Evolutionary conservation across 2,113 vertebrate species (phyloP).

Genomic region (Xenopus laevis): DNA sequence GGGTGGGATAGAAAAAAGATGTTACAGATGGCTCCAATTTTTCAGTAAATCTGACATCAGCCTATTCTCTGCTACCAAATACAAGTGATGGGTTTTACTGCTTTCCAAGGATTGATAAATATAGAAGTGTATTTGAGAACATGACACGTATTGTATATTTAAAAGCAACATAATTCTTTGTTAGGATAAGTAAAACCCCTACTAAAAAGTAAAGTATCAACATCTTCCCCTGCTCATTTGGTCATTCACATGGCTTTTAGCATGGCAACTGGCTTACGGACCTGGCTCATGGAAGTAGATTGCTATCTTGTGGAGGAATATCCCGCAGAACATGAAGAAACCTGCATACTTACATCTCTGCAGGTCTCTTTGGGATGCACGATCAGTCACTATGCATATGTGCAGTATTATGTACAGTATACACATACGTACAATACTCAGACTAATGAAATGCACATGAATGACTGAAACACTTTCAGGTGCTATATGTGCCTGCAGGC

Average conservation of each 20-base stretch:
- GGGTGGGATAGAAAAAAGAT: background rate
- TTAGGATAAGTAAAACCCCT: background rate
- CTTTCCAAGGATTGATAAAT: background rate
- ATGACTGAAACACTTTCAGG: background rate
- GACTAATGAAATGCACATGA: conserved; percentile 21
- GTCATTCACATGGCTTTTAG: no score
- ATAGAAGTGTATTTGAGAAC: background rate
- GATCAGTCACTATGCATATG: background rate
- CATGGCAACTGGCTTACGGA: no score
- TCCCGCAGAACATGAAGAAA: no score
- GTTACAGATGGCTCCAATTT: background rate
- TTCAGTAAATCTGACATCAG: background rate
- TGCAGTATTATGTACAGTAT: background rate
- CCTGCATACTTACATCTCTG: no score
- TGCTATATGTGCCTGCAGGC: conserved; percentile 30
- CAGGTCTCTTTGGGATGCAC: no score
- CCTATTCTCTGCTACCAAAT: background rate
- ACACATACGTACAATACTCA: conserved; percentile 10
- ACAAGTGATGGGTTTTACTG: background rate
- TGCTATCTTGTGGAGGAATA: no score
- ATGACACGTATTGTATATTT: background rate
- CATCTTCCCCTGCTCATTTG: no score
- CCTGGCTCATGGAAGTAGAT: no score
- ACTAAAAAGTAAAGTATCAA: no score
- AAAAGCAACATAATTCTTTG: background rate